Percentiles rank a stretch among this genome's conserved stretches.
Conservation (phyloP, 2,797 vertebrate species). For the Sebastes variabilis region DNA sequence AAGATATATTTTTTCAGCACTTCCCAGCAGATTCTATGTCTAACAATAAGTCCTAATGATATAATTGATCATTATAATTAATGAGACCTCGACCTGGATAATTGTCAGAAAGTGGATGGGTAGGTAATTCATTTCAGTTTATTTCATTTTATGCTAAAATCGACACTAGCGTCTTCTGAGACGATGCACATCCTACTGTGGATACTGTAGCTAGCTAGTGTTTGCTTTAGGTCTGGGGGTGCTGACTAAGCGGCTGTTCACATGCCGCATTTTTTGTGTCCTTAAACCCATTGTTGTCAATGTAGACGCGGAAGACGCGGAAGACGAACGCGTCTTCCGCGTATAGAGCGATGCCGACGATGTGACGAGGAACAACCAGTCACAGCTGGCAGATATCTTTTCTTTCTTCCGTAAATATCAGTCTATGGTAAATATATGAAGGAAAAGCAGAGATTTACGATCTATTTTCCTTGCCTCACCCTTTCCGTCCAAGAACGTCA, state of each 20-base stretch:
- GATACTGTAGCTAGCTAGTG: neutral
- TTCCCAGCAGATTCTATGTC: neutral
- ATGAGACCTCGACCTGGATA: neutral
- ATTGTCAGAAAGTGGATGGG: neutral
- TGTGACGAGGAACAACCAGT: too few species aligned
- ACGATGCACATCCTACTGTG: neutral
- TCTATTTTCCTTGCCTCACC: too few species aligned
- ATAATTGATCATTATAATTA: neutral
- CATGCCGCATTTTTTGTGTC: too few species aligned
- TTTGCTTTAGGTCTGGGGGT: neutral
- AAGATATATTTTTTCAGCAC: neutral
- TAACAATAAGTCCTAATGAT: neutral
- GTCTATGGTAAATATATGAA: too few species aligned
- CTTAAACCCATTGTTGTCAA: too few species aligned
- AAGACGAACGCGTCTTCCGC: too few species aligned
- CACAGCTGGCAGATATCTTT: accelerated
- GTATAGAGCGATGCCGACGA: too few species aligned
- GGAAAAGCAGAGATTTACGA: too few species aligned
- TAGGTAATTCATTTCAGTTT: neutral
- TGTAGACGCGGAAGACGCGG: too few species aligned
- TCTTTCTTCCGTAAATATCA: too few species aligned
- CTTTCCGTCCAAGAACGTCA: too few species aligned
- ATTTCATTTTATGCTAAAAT: neutral
- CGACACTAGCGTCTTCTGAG: neutral
- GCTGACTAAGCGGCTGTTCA: too few species aligned